Evolutionary conservation across 2,113 vertebrate genomes (phyloP), one percentile per base, ranked within the genome.

Genomic region (Spheniscus mendiculus): DNA sequence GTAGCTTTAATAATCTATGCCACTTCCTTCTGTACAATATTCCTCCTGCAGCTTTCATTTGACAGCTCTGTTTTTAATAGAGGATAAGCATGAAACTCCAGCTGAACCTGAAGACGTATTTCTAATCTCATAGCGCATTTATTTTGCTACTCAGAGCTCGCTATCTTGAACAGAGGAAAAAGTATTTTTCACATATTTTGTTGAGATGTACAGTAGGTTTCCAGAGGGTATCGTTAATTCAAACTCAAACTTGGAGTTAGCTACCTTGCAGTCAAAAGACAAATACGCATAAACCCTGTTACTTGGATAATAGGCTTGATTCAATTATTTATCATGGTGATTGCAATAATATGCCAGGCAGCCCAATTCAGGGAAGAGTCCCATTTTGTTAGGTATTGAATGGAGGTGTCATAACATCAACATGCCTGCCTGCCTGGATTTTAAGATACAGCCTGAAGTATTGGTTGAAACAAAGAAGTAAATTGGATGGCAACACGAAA

Each of bases 1-100:
- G 90, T 90, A 93, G 66, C 95, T 96, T 93, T 97, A 95, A 95
- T 97, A 94, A 96, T 95, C 96, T 91, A 10, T 90, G 91, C 93
- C 56, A 6, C 62, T 94, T 90, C 89, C 74, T 89, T 69, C 94
- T 95, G 73, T 82, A 66, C 77, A 76, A 38, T 70, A n/a, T 93
- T 95, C 77, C 56, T 96, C 87, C 94, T 1, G 83, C 89, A 95
- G 96, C 91, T 96, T 80, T 45, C 87, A 80, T 94, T 94, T 96
- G 93, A 96, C 96, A 97, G 91, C 89, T 95, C 91, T 94, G 89
- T 77, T 96, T 94, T 94, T 85, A 95, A 94, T 56, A 76, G 89
- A 85, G 87, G 91, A 83, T 96, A 96, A 96, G 81, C 81, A 77
- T 21, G 87, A 59, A 95, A 73, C 87, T 92, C 71, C 83, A 95